Conservation (phyloP, 2,113 vertebrate species). For the Hippocampus mohnikei region DNA sequence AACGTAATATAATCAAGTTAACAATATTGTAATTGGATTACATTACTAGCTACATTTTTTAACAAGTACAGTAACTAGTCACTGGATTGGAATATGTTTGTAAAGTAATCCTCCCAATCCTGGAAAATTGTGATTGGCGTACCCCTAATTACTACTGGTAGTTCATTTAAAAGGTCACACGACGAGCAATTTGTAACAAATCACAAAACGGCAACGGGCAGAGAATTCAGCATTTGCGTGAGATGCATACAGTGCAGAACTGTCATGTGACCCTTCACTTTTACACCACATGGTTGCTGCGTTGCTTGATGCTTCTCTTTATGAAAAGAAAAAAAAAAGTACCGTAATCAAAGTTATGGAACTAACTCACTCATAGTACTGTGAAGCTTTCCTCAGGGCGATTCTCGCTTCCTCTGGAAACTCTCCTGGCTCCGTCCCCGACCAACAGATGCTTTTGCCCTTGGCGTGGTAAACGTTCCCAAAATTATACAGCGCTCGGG, state of each 20-base stretch:
- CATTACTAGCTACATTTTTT: no score
- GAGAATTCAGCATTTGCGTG: background rate
- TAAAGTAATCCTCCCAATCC: no score
- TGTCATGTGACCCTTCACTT: background rate
- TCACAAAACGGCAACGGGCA: background rate
- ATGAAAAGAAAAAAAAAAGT: background rate
- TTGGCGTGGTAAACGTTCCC: conserved; percentile 96
- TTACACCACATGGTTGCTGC: background rate
- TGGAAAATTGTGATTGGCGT: no score
- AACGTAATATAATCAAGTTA: no score
- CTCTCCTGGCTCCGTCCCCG: conserved; percentile 84
- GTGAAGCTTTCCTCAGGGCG: conserved; percentile 85
- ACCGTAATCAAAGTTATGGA: conserved; percentile 13
- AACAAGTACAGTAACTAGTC: no score
- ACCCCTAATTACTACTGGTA: no score
- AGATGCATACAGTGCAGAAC: background rate
- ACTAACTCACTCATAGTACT: conserved; percentile 90
- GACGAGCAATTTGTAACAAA: background rate
- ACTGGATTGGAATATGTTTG: no score
- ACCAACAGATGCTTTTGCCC: conserved; percentile 88
- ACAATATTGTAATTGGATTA: no score
- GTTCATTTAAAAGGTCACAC: no score
- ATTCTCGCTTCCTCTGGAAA: conserved; percentile 87
- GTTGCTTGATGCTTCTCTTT: background rate
- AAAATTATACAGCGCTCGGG: conserved; percentile 94